Base-by-base conservation (phyloP, 1,140 invertebrate species). In the Lasioglossum albipes region DNA sequence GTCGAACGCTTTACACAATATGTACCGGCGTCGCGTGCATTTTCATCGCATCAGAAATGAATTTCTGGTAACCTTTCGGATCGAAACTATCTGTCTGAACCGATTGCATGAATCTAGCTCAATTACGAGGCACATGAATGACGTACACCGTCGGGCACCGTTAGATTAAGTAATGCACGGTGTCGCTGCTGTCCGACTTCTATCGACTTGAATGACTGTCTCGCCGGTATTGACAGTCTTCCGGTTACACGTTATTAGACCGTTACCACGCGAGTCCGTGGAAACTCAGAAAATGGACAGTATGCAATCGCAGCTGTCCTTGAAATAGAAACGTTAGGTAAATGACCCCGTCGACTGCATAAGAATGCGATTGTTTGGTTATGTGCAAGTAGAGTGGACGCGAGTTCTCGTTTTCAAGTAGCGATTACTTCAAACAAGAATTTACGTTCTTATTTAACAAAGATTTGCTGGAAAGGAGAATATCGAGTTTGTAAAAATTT, bases 81-180 rank as follows among this genome's bases (percentile, higher is more conserved):
- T 27, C 27, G 31, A 4, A 49, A 16, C 45, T 22, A 54, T 9
- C 41, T 52, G 20, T 12, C 69, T 12, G 31, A 49, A 27, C 31
- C 45, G 59, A 10, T 45, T 12, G 36, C 42, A n/a, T 61, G 62
- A 75, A 66, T 75, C 61, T 75, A 67, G 73, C 62, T 66, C 73
- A 67, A 75, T 75, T 75, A 75, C 73, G 49, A 45, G 27, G 16
- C 20, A 18, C 73, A 54, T 45, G 65, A 67, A 67, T 45, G 65
- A 66, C 45, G 42, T 12, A 18, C 18, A 49, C 54, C 66, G 54
- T 61, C 75, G 66, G 52, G n/a, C n/a, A 77, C 41, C 49, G 54
- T 75, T 77, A 77, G 66, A 77, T 77, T 59, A 41, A 69, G 65
- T 61, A 69, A 61, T 61, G 54, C 54, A 69, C 66, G 49, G 45